Evolutionary conservation across 2,888 invertebrate genomes (phyloP).

Genomic region (Cerceris ruficornis): DNA sequence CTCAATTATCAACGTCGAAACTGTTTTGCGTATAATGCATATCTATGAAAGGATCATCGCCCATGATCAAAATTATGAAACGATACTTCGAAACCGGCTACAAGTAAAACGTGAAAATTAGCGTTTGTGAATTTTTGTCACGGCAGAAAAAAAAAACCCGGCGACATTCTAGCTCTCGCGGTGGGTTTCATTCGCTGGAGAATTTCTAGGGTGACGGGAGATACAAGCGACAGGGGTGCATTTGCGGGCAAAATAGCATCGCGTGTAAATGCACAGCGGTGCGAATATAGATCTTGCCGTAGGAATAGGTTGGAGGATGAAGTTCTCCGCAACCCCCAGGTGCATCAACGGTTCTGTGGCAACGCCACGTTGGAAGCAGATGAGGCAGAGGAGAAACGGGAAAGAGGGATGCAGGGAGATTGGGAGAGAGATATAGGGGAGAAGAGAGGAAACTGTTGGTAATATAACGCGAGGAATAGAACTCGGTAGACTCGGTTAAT

Average conservation of each 20-base stretch:
- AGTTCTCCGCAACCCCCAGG: constrained; percentile 56
- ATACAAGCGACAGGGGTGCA: constrained; percentile 17
- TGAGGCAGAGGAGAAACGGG: constrained; percentile 22
- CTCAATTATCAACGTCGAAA: constrained; percentile 5
- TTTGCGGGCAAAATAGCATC: constrained; percentile 43
- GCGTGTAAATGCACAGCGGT: constrained; percentile 40
- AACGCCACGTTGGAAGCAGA: constrained; percentile 26
- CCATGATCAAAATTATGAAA: too few relatives aligned
- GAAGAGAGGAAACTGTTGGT: constrained; percentile 26
- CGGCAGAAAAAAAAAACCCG: too few relatives aligned
- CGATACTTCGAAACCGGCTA: too few relatives aligned
- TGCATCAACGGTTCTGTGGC: constrained; percentile 56
- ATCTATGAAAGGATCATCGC: not conserved
- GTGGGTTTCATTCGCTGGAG: not conserved
- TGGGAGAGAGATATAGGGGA: not conserved
- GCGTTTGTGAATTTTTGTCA: too few relatives aligned
- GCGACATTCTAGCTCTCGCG: too few relatives aligned
- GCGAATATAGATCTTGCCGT: constrained; percentile 11
- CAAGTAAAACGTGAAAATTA: too few relatives aligned
- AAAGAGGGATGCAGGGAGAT: not conserved
- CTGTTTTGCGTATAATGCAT: not conserved
- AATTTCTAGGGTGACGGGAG: not conserved
- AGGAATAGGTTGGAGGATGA: constrained; percentile 4
- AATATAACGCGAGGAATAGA: constrained; percentile 69
- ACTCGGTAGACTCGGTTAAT: constrained; percentile 76